Evolutionary conservation across 1,140 invertebrate species (phyloP), one percentile per base, ranked within the genome.

Genomic region (Yoshiicerus persimilis): DNA sequence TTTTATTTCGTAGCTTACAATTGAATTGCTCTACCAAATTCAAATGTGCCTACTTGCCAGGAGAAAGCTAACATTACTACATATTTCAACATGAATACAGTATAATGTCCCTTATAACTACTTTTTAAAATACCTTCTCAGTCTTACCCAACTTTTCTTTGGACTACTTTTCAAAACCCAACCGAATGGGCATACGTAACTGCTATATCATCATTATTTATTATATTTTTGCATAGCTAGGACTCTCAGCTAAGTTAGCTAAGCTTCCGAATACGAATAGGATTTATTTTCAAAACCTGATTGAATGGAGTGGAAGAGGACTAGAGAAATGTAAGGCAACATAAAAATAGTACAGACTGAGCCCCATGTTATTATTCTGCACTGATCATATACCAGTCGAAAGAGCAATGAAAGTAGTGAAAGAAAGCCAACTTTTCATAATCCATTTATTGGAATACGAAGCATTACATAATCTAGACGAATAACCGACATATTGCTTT

Each of bases 201-300:
- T 13, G 66, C 30, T 70, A 30, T 30, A 70, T 27, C 66, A 70
- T 70, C 66, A 70, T 70, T 70, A 70, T 70, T 70, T 70, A 70
- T 70, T 70, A 70, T 30, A 70, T 70, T 70, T 70, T 70, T 70
- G 66, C 66, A 70, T 80, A 80, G 75, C 75, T 80, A 20, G n/a
- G 75, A 34, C n/a, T 34, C 32, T 80, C 20, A n/a, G 30, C 75
- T 80, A 70, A 70, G 66, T 80, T 30, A 70, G 66, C 66, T 70
- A 70, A 70, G 66, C 66, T 32, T 36, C 13, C 16, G 34, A 80
- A 80, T 80, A 32, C 30, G 75, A 80, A 80, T 80, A 20, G 34
- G 75, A 80, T 80, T 80, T 80, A 80, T 80, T 80, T 70, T 70
- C 66, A n/a, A 80, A 80, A 36, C 30, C 75, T 80, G 75, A 80